phyloP scores from a whole-genome alignment of 2,797 vertebrate species.

The Taenioides sp. region DNA sequence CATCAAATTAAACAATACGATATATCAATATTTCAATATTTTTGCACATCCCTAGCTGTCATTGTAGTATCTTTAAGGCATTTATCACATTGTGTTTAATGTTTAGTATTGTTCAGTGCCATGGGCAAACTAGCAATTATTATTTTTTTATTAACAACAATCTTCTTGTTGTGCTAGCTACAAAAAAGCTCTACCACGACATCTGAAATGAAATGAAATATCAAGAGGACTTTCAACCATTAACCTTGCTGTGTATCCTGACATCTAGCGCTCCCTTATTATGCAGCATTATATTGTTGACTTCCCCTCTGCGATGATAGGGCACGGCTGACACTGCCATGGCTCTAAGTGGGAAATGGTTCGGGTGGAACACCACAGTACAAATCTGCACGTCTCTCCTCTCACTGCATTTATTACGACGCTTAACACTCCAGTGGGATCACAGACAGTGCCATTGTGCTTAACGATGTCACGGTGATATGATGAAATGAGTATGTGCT shows the following conservation, averaged over 20 bases:
- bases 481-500: conserved; percentile 39
- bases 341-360: conserved; percentile 25
- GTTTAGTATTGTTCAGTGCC: too few relatives aligned
- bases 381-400: conserved; percentile 39
- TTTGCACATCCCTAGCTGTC: too few relatives aligned
- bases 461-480: conserved; percentile 39
- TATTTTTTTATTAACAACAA: too few relatives aligned
- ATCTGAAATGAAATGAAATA: not conserved
- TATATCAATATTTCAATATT: too few relatives aligned
- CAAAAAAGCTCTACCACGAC: not conserved
- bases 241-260: not conserved
- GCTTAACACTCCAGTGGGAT: conserved; percentile 23
- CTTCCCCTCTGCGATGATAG: conserved; percentile 14
- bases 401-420: conserved; percentile 51
- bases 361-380: conserved; percentile 15
- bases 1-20: too few relatives aligned
- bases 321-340: conserved; percentile 25
- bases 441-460: conserved; percentile 16
- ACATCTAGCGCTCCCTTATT: not conserved
- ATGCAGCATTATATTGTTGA: conserved; percentile 11
- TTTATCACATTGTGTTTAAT: too few relatives aligned
- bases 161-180: too few relatives aligned
- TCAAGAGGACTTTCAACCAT: conserved; percentile 70
- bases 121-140: too few relatives aligned
- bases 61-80: too few relatives aligned